Base-by-base conservation (phyloP, 2,113 vertebrate species). In the Crypturellus undulatus region DNA sequence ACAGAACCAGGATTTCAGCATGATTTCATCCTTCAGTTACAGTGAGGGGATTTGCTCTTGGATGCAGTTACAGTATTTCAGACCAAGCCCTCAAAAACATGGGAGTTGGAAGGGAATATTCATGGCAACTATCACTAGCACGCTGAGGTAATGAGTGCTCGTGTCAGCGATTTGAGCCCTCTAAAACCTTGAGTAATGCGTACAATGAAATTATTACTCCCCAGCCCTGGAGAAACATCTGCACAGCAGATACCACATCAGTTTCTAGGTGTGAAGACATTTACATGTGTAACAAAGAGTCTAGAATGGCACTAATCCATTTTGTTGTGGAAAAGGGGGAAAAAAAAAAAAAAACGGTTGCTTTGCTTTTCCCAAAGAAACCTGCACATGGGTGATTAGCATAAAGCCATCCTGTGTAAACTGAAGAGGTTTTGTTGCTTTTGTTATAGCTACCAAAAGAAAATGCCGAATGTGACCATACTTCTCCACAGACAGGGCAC, bases 141-240 rank as follows among this genome's bases (percentile, higher is more conserved):
- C 86, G 83, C 1, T 84, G 90, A 86, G 92, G 73, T 63, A 86
- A 32, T 5, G 2, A 89, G 77, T 19, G 52, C 92, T 45, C n/a
- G 30, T 93, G 84, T 92, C 94, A 94, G 92, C 25, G 0, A 69
- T 72, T 21, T 81, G 47, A 84, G 91, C 80, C 69, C 47, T 40
- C 10, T 0, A 70, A 71, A 86, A 58, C n/a, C 32, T 65, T 59
- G 24, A 81, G 34, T 21, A 25, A 79, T 7, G 45, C 3, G 4
- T 62, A 84, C 52, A 79, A 51, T 85, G 59, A 75, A 78, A 89
- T 78, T 60, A 81, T 47, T 30, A 52, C 73, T 90, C 77, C 77
- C 64, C 32, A 59, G 72, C 36, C 60, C 38, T 76, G 90, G 52
- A 95, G 49, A 88, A 93, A 92, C 86, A 96, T 94, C 89, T 96